phyloP scores from a whole-genome alignment of 2,113 vertebrate species.

The Anguilla rostrata region DNA sequence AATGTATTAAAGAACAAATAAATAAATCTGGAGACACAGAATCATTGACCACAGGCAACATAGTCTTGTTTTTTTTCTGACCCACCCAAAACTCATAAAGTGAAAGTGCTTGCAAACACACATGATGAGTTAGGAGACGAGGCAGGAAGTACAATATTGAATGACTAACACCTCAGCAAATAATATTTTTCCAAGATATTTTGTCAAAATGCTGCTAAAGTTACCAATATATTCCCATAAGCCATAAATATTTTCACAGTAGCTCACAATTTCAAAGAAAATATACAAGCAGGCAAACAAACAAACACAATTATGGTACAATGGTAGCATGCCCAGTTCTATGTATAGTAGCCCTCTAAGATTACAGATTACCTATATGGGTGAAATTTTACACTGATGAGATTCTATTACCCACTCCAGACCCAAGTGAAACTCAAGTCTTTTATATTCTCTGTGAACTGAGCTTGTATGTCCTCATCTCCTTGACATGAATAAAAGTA shows the following conservation, averaged over 20 bases:
- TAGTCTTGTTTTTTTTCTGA: not conserved
- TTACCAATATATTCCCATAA: no score
- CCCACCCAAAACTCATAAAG: not conserved
- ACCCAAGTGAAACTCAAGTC: not conserved
- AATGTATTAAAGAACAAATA: no score
- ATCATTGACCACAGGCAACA: not conserved
- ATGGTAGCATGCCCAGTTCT: not conserved
- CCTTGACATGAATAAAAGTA: not conserved
- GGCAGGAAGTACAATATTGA: no score
- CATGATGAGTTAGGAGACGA: no score
- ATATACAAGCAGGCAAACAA: not conserved
- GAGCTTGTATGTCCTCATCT: not conserved
- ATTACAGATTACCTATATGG: not conserved
- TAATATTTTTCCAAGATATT: no score
- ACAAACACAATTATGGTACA: not conserved
- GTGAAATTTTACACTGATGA: not conserved
- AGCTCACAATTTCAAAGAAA: not conserved
- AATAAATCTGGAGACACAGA: not conserved
- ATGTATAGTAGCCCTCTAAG: not conserved
- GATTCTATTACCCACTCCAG: not conserved
- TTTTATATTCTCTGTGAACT: not conserved
- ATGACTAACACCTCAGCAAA: no score
- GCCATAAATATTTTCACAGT: not conserved
- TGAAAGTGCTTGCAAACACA: no score
- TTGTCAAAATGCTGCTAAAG: no score